These are phyloP conservation scores for Drosophila grimshawi DNA, from an alignment of 1,140 invertebrate genomes.

Conservation along the genomic window DNA sequence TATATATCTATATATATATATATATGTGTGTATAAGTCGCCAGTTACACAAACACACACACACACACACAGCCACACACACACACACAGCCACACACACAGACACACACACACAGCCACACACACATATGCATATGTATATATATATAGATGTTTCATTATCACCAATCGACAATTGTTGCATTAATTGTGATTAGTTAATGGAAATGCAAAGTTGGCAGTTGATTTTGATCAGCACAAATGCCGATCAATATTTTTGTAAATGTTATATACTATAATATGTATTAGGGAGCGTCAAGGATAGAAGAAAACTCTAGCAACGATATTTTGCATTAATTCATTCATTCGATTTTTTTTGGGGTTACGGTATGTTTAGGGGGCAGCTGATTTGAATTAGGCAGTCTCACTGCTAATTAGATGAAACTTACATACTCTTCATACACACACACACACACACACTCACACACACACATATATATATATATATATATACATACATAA, in stretches of 20 bases:
- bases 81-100: too few species aligned
- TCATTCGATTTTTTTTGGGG: slow-evolving; percentile 28
- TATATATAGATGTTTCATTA: neutral
- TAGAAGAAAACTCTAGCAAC: slow-evolving; percentile 13
- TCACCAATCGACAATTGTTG: neutral
- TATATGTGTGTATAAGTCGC: neutral
- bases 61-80: too few species aligned
- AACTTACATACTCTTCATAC: slow-evolving; percentile 14
- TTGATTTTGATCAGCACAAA: neutral
- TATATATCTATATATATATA: neutral
- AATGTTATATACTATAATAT: slow-evolving; percentile 32
- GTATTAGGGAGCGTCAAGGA: slow-evolving; percentile 12
- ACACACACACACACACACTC: slow-evolving; percentile 12
- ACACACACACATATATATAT: slow-evolving; percentile 15
- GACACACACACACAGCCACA: too few species aligned
- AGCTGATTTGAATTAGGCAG: slow-evolving; percentile 6
- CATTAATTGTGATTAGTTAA: neutral
- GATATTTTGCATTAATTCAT: slow-evolving; percentile 28
- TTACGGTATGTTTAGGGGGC: slow-evolving; percentile 22
- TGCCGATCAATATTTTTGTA: slow-evolving; percentile 44
- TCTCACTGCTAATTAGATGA: slow-evolving; percentile 34
- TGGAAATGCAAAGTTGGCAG: neutral
- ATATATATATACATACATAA: slow-evolving; percentile 11
- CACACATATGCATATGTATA: neutral
- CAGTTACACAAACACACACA: too few species aligned